phyloP scores from a whole-genome alignment of 2,888 invertebrate species.

The Eumerus sabulonum region DNA sequence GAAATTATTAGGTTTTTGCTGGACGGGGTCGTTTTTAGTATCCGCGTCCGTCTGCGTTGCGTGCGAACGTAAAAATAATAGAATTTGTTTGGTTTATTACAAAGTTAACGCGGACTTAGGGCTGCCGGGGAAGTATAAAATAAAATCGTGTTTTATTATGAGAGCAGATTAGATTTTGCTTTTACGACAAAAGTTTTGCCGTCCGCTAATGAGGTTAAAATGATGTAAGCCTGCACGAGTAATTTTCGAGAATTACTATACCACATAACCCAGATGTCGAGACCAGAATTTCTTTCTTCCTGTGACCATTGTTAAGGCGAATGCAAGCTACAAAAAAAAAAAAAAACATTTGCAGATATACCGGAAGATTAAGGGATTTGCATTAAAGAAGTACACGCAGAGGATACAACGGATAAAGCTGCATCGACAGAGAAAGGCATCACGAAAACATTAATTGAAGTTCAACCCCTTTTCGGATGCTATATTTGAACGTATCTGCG shows the following conservation, averaged over 20 bases:
- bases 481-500: no score
- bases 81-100: conserved; percentile 60
- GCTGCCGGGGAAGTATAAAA: conserved; percentile 29
- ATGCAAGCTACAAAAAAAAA: no score
- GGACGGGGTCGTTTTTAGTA: conserved; percentile 25
- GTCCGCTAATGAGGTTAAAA: conserved; percentile 52
- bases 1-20: conserved; percentile 50
- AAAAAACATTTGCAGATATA: no score
- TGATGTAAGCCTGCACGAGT: conserved; percentile 23
- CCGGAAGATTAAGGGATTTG: no score
- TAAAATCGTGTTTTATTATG: conserved; percentile 48
- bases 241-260: conserved; percentile 7
- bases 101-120: conserved; percentile 23
- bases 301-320: background rate
- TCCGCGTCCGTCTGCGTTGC: conserved; percentile 22
- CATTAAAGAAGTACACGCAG: no score
- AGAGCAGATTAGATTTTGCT: conserved; percentile 51
- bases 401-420: no score
- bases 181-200: conserved; percentile 49
- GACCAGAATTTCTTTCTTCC: background rate
- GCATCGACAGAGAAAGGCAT: no score
- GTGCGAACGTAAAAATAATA: conserved; percentile 54
- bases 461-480: no score
- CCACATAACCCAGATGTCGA: background rate
- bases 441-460: no score